Evolutionary conservation across 2,888 invertebrate genomes (phyloP), one percentile per base, ranked within the genome.

Genomic region (Unio pictorum): DNA sequence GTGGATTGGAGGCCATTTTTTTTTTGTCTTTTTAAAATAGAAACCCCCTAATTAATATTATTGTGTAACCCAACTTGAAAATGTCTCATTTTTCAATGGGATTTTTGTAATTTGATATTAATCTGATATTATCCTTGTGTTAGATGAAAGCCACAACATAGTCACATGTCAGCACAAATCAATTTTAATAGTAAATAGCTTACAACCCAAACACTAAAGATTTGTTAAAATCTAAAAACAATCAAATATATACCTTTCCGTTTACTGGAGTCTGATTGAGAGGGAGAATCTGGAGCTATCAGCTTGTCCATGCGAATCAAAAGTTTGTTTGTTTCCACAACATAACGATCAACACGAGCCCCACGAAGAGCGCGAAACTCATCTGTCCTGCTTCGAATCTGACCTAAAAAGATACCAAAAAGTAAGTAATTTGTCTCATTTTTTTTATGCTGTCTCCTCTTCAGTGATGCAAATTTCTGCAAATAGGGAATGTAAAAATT

Each of bases 281-380:
- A 95, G 11, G 97, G 95, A 90, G 95, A 93, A 88, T 95, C 94
- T 81, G 94, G 70, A 64, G 78, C 78, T 56, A 98, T 92, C 72
- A 99, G 92, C 89, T 97, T 96, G 90, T 98, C 97, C 81, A 99
- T 91, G 80, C 99, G 93, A 87, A 99, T 97, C 65, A 99, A 93
- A 69, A 99, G 91, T 90, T 97, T 98, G 90, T 99, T 99, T 1
- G 98, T 98, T 91, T 98, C 97, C 17, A 95, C 94, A 0, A 97
- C 95, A 88, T 95, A 95, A 83, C 96, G 93, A 90, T 98, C 97
- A 72, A 98, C 91, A 71, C 95, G 92, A 2, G 92, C 91, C 84
- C 93, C 93, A 75, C 95, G 91, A 69, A 92, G 86, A 58, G 84
- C 92, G 86, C 94, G 95, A 88, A 96, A 96, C 86, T 93, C 93